Evolutionary conservation across 1,140 invertebrate genomes (phyloP).

Genomic region (Drosophila subobscura): DNA sequence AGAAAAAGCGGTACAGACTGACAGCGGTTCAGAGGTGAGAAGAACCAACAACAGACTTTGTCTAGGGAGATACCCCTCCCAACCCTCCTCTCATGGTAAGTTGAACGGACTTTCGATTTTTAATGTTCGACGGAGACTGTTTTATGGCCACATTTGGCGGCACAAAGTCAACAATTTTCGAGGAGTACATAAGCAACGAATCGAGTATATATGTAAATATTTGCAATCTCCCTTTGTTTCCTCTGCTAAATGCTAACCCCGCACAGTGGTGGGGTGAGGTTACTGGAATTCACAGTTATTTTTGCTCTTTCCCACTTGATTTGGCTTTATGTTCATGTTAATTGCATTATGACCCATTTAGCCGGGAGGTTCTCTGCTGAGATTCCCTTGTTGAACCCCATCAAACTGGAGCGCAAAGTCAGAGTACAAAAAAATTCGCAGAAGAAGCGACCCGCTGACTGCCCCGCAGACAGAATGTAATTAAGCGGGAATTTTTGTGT

Average conservation of each 20-base stretch:
- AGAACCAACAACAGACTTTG: constrained; percentile 18
- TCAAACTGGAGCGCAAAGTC: constrained; percentile 63
- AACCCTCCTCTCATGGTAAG: constrained; percentile 24
- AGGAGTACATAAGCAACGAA: constrained; percentile 37
- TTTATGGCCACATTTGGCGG: constrained; percentile 58
- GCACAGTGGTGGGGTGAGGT: constrained; percentile 41
- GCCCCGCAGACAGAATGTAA: constrained; percentile 56
- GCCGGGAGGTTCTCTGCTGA: constrained; percentile 37
- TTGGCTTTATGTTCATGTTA: constrained; percentile 67
- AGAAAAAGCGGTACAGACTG: too few relatives aligned
- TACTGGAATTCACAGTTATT: constrained; percentile 67
- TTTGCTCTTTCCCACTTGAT: constrained; percentile 52
- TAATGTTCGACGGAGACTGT: constrained; percentile 42
- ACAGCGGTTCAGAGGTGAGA: constrained; percentile 49
- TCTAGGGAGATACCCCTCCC: constrained; percentile 7
- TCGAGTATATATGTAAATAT: constrained; percentile 53
- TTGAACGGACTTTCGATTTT: constrained; percentile 78
- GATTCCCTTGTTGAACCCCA: constrained; percentile 25
- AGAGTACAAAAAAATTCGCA: constrained; percentile 25
- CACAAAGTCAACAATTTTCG: constrained; percentile 66
- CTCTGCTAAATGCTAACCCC: constrained; percentile 3
- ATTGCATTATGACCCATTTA: constrained; percentile 77
- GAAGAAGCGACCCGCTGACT: constrained; percentile 34
- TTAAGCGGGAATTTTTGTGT: constrained; percentile 67
- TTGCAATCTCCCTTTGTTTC: constrained; percentile 59